These are phyloP conservation scores for Planiliza haematocheilus DNA, from an alignment of 2,113 vertebrate species.

Conservation along the genomic window DNA sequence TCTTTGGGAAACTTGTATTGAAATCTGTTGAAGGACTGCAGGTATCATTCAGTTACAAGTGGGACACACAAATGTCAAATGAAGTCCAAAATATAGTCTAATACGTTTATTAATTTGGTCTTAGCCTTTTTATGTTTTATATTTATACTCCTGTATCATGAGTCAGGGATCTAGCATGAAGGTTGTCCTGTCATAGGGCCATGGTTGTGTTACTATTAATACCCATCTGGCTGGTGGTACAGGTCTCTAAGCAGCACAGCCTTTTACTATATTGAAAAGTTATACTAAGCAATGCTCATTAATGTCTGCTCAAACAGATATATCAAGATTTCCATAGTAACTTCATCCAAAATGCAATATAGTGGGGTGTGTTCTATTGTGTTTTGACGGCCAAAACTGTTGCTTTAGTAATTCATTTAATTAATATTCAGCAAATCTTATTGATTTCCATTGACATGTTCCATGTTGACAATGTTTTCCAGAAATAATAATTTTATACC, in stretches of 20 bases:
- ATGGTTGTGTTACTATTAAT: constrained; percentile 75
- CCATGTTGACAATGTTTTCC: neutral
- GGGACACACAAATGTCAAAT: neutral
- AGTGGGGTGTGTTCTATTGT: neutral
- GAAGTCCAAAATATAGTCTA: neutral
- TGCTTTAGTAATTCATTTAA: too few relatives aligned
- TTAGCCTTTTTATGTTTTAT: constrained; percentile 34
- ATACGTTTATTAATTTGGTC: neutral
- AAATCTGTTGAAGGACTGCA: neutral
- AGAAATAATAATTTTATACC: neutral
- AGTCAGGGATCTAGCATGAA: constrained; percentile 68
- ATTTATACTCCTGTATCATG: constrained; percentile 61
- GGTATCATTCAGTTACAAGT: neutral
- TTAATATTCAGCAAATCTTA: too few relatives aligned
- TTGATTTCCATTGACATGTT: neutral
- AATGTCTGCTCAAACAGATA: neutral
- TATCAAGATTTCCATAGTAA: neutral
- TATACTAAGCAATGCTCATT: constrained; percentile 11
- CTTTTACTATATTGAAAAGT: constrained; percentile 35
- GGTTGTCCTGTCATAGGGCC: constrained; percentile 72
- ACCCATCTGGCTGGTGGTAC: constrained; percentile 56
- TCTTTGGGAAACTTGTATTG: neutral
- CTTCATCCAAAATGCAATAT: neutral
- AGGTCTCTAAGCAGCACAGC: constrained; percentile 38
- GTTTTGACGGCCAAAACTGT: neutral